Percentiles rank a stretch among this genome's conserved stretches.
Evolutionary conservation across 2,113 vertebrate species (phyloP).

Genomic region (Toxotes chatareus): DNA sequence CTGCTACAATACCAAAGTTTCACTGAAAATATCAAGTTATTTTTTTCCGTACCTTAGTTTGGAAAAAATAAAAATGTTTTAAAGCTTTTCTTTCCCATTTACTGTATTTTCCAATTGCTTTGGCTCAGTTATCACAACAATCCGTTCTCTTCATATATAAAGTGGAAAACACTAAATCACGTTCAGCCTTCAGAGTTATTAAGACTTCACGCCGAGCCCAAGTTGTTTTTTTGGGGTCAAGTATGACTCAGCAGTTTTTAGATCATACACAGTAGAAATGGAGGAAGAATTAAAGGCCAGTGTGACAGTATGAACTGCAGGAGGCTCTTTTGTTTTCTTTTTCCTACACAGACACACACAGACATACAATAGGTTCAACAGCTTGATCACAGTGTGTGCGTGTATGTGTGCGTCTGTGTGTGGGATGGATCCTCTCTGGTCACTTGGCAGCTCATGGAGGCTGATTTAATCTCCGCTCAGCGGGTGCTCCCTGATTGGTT

Average conservation of each 20-base stretch:
- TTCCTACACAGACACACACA: not conserved
- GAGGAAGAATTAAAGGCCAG: not conserved
- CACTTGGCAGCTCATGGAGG: slow-evolving; percentile 37
- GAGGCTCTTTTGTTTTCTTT: not conserved
- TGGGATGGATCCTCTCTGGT: slow-evolving; percentile 41
- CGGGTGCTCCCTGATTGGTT: slow-evolving; percentile 58
- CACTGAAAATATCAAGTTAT: no score
- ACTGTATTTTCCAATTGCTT: no score
- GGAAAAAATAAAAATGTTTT: no score
- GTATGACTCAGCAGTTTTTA: not conserved
- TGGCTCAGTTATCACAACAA: no score
- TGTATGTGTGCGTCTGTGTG: slow-evolving; percentile 5
- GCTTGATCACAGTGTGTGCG: slow-evolving; percentile 8
- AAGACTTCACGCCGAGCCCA: not conserved
- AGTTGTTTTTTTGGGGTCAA: not conserved
- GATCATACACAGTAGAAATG: no score
- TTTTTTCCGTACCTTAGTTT: no score
- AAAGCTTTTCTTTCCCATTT: no score
- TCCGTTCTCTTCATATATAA: no score
- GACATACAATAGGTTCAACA: not conserved
- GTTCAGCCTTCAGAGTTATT: not conserved
- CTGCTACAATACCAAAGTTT: no score
- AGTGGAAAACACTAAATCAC: not conserved
- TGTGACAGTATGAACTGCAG: not conserved
- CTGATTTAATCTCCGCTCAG: slow-evolving; percentile 60